Base-by-base conservation (phyloP, 2,888 invertebrate genomes). In the Dermolepida albohirtum region DNA sequence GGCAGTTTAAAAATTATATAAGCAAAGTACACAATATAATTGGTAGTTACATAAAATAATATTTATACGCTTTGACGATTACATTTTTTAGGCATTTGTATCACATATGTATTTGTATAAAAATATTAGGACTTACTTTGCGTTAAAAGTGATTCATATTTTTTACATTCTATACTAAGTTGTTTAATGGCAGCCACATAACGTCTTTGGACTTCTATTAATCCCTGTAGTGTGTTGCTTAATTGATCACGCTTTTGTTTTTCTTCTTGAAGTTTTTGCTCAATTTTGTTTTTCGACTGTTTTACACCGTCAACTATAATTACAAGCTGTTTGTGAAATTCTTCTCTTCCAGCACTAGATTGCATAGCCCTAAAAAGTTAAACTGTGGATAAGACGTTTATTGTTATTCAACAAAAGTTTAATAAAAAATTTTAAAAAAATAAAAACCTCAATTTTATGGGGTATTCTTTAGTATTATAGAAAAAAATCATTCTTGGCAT, bases 291-390 rank as follows among this genome's bases (percentile, higher is more conserved):
- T 76, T 93, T 92, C 41, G 94, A 95, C 78, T 92, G 92, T 78
- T 92, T 91, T n/a, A 97, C 92, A 76, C 95, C 94, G 34, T 93
- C 93, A 1, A 96, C 92, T 78, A 97, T 96, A 12, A 90, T 88
- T 79, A 96, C 94, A 78, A 98, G 92, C 81, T 98, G 96, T 68
- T 91, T 89, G 78, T 97, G 87, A 81, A 97, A 97, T 79, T 97
- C 94, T 77, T 95, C 95, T 75, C 93, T 91, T 27, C 92, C 90
- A 72, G 89, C 88, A 5, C 87, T 84, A 8, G 93, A 92, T 50
- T 90, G 88, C 92, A 96, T 94, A 1, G 96, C 96, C 80, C 94
- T 93, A 12, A 78, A 64, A 79, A n/a, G n/a, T n/a, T n/a, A n/a
- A n/a, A n/a, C n/a, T n/a, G n/a, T n/a, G 16, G 29, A 29, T 29